These are phyloP conservation scores for Gopherus evgoodei DNA, from an alignment of 2,113 vertebrate species.

Conservation along the genomic window DNA sequence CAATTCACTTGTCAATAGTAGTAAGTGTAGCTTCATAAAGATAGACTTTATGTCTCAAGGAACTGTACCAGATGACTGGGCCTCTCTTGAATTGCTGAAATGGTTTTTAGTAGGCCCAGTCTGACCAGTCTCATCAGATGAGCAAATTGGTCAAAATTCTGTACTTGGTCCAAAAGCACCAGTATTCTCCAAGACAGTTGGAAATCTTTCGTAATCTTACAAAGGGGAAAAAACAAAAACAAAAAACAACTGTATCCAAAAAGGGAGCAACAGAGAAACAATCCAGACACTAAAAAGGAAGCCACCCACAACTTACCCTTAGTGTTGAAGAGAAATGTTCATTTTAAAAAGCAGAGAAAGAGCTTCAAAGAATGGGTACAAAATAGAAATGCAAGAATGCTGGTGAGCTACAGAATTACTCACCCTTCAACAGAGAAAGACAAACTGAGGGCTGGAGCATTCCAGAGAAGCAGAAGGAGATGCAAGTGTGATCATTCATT, in stretches of 20 bases:
- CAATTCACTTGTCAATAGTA: neutral
- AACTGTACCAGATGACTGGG: neutral
- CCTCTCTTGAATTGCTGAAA: neutral
- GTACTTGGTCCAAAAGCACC: neutral
- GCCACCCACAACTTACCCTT: neutral
- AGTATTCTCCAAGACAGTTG: neutral
- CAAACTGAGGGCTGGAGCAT: neutral
- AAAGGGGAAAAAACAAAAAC: neutral
- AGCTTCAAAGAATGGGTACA: neutral
- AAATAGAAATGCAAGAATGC: neutral
- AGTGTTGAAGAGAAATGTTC: neutral
- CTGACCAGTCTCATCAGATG: neutral
- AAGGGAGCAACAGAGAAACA: neutral
- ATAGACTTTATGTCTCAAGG: neutral
- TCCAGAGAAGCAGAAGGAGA: neutral
- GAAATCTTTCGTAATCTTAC: neutral
- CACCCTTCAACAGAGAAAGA: neutral
- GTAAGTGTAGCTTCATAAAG: neutral
- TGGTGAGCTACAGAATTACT: neutral
- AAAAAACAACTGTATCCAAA: neutral
- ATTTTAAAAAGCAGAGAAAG: neutral
- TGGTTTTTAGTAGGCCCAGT: neutral
- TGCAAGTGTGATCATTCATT: neutral
- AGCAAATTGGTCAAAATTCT: neutral
- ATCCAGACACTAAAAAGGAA: neutral